Evolutionary conservation across 2,797 vertebrate genomes (phyloP), one percentile per base, ranked within the genome.

Genomic region (Sebastes taczanowskii): DNA sequence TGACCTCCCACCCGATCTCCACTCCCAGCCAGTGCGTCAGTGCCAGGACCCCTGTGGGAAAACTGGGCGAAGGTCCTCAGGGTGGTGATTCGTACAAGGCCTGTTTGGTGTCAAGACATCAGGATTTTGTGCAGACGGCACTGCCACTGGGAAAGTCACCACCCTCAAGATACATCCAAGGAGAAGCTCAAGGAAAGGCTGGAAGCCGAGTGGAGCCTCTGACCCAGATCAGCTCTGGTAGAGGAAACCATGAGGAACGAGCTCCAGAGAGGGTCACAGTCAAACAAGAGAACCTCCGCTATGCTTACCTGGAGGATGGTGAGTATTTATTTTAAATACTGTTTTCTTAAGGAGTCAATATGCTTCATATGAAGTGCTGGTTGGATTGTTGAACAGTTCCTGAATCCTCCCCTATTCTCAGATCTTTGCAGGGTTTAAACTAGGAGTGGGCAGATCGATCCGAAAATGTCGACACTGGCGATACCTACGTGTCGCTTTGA

Each of bases 241-340:
- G 81, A 75, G 71, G 81, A 73, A 62, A 81, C 80, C 70, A 80
- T 2, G 86, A 86, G 2, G 78, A 82, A 27, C 83, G 23, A 59
- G 85, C 92, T 71, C 91, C 96, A 3, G 81, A 96, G 2, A 96
- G 94, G 85, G 95, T 97, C 85, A 96, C 95, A 1, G 92, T 99
- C 77, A 99, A 99, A 79, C 97, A 98, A 90, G 98, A 99, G 77
- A 98, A 97, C 89, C 92, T 98, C 89, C 97, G 97, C 92, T 97
- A 97, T 83, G 95, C 96, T 7, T 97, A 97, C 86, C 91, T 99
- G 94, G 98, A 99, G 42, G 98, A 99, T 1, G 98, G 98, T 99
- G 90, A 97, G 97, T 88, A 78, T 56, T 29, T 38, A 7, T 76
- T 3, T 58, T 13, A 58, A 6, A 68, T 29, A 30, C 11, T 71